phyloP scores from a whole-genome alignment of 2,888 invertebrate genomes.

The Caenorhabditis wallacei region DNA sequence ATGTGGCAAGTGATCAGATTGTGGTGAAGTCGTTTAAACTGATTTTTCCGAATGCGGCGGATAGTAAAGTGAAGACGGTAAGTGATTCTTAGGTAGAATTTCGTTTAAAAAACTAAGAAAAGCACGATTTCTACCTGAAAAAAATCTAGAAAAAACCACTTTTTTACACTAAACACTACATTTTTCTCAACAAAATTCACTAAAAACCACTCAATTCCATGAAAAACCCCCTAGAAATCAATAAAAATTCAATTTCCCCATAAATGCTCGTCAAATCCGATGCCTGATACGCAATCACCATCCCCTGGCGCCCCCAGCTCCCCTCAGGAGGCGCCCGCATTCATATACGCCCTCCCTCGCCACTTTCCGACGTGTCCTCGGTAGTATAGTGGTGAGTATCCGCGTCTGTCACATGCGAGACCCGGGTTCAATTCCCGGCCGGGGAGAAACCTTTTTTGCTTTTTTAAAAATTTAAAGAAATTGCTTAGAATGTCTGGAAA shows the following conservation, averaged over 20 bases:
- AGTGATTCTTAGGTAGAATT: background rate
- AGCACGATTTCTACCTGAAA: too few species aligned
- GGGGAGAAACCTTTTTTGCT: conserved; percentile 62
- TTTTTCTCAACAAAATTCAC: too few species aligned
- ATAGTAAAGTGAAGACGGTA: background rate
- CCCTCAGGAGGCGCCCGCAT: background rate
- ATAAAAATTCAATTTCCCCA: background rate
- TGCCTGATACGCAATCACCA: background rate
- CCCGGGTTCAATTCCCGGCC: conserved; percentile 77
- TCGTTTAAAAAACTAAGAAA: too few species aligned
- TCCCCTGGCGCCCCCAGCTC: background rate
- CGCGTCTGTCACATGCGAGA: conserved; percentile 77
- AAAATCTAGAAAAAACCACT: too few species aligned
- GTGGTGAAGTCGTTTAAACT: background rate
- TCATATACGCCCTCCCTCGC: conserved; percentile 7
- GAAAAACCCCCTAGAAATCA: background rate
- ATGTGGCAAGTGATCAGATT: background rate
- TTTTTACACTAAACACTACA: too few species aligned
- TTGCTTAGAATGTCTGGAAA: background rate
- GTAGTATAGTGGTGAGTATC: conserved; percentile 75
- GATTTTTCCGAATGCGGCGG: background rate
- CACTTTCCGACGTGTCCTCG: conserved; percentile 58
- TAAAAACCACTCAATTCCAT: background rate
- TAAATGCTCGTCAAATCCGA: background rate
- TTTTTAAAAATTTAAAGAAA: background rate